Evolutionary conservation across 1,140 invertebrate species (phyloP).

Genomic region (Stegodyphus mimosarum): DNA sequence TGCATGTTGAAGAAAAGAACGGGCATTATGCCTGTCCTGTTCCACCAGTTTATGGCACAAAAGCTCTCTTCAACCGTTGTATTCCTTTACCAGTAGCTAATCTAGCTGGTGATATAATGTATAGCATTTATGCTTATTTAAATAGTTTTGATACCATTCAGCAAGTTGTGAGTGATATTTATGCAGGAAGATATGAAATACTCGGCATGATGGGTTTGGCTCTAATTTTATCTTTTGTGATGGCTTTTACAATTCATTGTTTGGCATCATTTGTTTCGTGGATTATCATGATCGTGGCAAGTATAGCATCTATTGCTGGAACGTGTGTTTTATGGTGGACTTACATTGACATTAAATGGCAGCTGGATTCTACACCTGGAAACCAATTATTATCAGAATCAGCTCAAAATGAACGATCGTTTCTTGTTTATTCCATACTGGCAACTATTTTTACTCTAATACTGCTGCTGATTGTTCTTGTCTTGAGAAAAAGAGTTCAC

Average conservation of each 20-base stretch:
- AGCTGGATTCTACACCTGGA: constrained; percentile 75
- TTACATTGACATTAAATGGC: constrained; percentile 80
- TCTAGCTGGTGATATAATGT: constrained; percentile 73
- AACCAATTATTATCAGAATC: constrained; percentile 75
- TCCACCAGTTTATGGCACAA: constrained; percentile 50
- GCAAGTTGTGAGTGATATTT: constrained; percentile 87
- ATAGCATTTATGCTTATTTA: constrained; percentile 81
- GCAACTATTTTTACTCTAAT: constrained; percentile 89
- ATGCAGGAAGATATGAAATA: constrained; percentile 83
- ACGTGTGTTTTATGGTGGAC: constrained; percentile 89
- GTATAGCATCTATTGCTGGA: constrained; percentile 78
- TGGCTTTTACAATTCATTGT: constrained; percentile 86
- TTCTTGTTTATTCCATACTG: constrained; percentile 84
- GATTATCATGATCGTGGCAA: constrained; percentile 84
- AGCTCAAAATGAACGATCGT: constrained; percentile 86
- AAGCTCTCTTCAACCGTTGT: constrained; percentile 86
- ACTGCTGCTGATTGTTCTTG: constrained; percentile 80
- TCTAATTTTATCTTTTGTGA: constrained; percentile 84
- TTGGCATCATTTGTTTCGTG: constrained; percentile 85
- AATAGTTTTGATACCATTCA: constrained; percentile 89
- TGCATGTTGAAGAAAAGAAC: constrained; percentile 27
- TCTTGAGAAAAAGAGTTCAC: constrained; percentile 82
- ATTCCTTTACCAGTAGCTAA: constrained; percentile 79
- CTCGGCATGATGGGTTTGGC: constrained; percentile 83
- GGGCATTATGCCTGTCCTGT: constrained; percentile 44